phyloP scores from a whole-genome alignment of 2,888 invertebrate species.

The Pollenia griseotomentosa region DNA sequence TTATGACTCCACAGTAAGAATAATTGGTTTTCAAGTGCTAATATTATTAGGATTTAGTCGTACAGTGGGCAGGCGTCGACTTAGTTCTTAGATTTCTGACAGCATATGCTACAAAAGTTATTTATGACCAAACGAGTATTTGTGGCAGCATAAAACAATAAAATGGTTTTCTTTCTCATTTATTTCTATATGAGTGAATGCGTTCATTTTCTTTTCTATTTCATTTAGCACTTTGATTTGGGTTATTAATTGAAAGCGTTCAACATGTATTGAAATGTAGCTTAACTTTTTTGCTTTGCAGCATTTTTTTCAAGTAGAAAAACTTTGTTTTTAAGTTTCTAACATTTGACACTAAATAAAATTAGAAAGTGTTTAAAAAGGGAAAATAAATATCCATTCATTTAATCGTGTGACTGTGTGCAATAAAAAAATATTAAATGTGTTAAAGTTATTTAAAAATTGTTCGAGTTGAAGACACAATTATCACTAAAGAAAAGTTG shows the following conservation, averaged over 20 bases:
- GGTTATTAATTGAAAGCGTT: slow-evolving; percentile 53
- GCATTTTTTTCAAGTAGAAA: background rate
- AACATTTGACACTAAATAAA: slow-evolving; percentile 1
- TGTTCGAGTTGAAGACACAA: background rate
- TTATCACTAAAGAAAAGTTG: background rate
- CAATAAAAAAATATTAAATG: background rate
- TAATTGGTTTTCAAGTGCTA: slow-evolving; percentile 66
- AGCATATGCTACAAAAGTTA: slow-evolving; percentile 57
- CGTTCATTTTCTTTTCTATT: slow-evolving; percentile 29
- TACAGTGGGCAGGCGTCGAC: slow-evolving; percentile 1
- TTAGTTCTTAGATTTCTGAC: slow-evolving; percentile 54
- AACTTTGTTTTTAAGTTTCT: slow-evolving; percentile 26
- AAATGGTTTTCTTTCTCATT: slow-evolving; percentile 11
- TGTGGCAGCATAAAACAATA: slow-evolving; percentile 34
- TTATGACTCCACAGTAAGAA: slow-evolving; percentile 46
- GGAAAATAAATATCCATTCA: background rate
- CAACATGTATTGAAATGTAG: slow-evolving; percentile 52
- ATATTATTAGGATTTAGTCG: slow-evolving; percentile 46
- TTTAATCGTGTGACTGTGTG: background rate
- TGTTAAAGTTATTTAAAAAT: background rate
- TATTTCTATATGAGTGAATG: background rate
- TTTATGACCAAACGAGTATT: slow-evolving; percentile 49
- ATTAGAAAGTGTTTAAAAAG: background rate
- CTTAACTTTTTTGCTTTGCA: background rate
- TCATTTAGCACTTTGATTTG: slow-evolving; percentile 61